A percentile compares a stretch with the other conserved stretches of the same genome.
These are phyloP conservation scores for Drosophila orena DNA, from an alignment of 1,140 invertebrate genomes.

Conservation along the genomic window DNA sequence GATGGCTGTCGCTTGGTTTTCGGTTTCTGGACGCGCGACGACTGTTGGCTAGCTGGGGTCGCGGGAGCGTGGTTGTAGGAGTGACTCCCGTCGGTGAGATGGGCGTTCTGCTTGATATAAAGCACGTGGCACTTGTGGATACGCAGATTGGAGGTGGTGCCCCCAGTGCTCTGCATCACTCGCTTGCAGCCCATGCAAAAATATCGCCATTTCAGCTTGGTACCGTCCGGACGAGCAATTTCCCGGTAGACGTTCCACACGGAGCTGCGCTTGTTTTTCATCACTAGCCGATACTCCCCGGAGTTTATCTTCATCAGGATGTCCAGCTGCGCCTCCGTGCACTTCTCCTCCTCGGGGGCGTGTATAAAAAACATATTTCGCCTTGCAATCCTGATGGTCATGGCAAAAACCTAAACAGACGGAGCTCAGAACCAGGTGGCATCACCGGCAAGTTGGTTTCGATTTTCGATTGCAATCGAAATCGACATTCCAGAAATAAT, in stretches of 20 bases:
- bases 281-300: conserved; percentile 61
- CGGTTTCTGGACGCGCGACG: not conserved
- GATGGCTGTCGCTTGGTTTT: not conserved
- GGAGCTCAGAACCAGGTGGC: conserved; percentile 3
- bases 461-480: not conserved
- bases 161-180: conserved; percentile 71
- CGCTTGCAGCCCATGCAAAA: conserved; percentile 63
- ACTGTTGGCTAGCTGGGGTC: conserved; percentile 1
- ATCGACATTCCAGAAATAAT: not conserved
- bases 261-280: conserved; percentile 67
- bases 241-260: conserved; percentile 72
- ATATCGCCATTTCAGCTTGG: conserved; percentile 64
- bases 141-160: conserved; percentile 67
- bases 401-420: conserved; percentile 9
- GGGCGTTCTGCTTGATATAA: conserved; percentile 47
- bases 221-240: conserved; percentile 56
- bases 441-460: not conserved
- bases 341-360: conserved; percentile 51
- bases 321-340: conserved; percentile 65
- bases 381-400: conserved; percentile 3
- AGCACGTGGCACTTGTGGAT: conserved; percentile 71
- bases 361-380: conserved; percentile 44
- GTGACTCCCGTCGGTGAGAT: not conserved
- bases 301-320: conserved; percentile 66
- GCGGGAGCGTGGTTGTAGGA: not conserved